Percentiles rank a stretch among this genome's conserved stretches.
phyloP scores from a whole-genome alignment of 1,140 invertebrate genomes.

The Drosophila seguyi region DNA sequence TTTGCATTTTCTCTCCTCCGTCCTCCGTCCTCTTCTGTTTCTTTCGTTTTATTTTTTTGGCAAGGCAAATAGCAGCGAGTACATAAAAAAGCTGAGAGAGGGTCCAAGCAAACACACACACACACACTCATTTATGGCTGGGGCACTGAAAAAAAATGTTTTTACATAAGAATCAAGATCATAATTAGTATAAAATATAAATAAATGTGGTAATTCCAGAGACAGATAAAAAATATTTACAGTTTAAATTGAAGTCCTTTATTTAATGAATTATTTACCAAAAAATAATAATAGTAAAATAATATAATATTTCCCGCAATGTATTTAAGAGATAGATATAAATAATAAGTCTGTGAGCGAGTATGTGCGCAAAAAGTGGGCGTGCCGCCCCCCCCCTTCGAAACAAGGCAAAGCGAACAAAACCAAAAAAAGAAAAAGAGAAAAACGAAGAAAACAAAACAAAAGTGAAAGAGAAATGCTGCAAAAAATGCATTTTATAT shows the following conservation, averaged over 20 bases:
- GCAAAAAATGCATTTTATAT: conserved; percentile 80
- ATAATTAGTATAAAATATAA: no score
- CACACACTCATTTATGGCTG: conserved; percentile 34
- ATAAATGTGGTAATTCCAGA: not conserved
- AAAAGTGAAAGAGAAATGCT: conserved; percentile 34
- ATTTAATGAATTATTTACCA: not conserved
- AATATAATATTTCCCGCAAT: no score
- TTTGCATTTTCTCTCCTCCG: conserved; percentile 72
- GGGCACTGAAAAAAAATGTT: not conserved
- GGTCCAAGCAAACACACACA: conserved; percentile 41
- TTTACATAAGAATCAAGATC: not conserved
- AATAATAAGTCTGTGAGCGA: conserved; percentile 63
- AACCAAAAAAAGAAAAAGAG: conserved; percentile 12
- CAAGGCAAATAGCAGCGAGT: conserved; percentile 70
- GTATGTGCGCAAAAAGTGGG: conserved; percentile 67
- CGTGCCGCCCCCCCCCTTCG: conserved; percentile 54
- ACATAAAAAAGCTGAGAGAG: conserved; percentile 76
- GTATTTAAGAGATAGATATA: conserved; percentile 60
- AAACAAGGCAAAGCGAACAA: conserved; percentile 38
- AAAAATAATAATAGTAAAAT: no score
- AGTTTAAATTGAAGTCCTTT: not conserved
- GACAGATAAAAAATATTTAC: not conserved
- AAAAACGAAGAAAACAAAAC: conserved; percentile 18
- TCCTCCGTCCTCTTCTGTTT: conserved; percentile 25
- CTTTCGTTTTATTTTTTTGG: conserved; percentile 52